phyloP scores from a whole-genome alignment of 2,888 invertebrate genomes.

The Cephus spinipes region DNA sequence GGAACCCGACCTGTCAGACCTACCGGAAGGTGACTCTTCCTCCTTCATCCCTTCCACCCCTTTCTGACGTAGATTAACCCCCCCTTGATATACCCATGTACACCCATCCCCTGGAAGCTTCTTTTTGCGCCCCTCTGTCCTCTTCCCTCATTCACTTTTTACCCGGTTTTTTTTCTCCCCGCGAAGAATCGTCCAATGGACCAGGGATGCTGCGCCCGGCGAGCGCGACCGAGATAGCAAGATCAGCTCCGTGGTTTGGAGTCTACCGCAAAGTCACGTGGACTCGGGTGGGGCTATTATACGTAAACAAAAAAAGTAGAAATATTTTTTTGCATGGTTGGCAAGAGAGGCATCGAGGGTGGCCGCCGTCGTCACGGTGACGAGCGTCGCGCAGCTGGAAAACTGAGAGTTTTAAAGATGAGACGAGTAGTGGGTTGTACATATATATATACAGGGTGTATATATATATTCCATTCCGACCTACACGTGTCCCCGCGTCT shows the following conservation, averaged over 20 bases:
- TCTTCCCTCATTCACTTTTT: no score
- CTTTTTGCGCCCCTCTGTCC: not conserved
- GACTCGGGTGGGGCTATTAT: constrained; percentile 43
- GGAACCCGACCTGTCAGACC: not conserved
- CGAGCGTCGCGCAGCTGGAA: constrained; percentile 64
- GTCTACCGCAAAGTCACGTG: not conserved
- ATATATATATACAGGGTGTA: constrained; percentile 5
- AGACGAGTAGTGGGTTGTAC: constrained; percentile 22
- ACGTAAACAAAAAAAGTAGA: constrained; percentile 18
- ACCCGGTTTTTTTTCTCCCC: no score
- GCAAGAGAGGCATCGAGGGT: constrained; percentile 50
- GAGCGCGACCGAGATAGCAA: not conserved
- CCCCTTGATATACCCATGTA: no score
- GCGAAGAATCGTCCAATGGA: not conserved
- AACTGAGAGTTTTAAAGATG: constrained; percentile 37
- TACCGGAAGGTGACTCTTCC: not conserved
- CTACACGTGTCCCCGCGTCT: constrained; percentile 63
- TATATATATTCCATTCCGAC: constrained; percentile 48
- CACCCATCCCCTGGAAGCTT: not conserved
- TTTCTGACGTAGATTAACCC: not conserved
- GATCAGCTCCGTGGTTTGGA: not conserved
- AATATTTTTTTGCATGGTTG: constrained; percentile 2
- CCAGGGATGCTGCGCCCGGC: not conserved
- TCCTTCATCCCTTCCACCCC: not conserved
- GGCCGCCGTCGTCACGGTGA: constrained; percentile 60